Evolutionary conservation across 2,797 vertebrate genomes (phyloP).

Genomic region (Phalanger gymnotis): DNA sequence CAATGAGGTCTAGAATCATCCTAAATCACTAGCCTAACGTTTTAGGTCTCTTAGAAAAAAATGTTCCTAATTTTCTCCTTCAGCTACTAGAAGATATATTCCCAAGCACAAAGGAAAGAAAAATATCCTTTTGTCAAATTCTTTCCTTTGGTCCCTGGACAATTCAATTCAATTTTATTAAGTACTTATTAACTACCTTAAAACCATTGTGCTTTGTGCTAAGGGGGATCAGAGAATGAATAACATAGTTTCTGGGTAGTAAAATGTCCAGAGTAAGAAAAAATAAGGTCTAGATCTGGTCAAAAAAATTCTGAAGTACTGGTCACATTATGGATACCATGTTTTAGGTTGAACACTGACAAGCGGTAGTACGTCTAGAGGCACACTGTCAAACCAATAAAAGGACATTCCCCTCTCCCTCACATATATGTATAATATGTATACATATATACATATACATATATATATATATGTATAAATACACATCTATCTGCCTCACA

Average conservation of each 20-base stretch:
- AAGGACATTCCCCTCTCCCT: not conserved
- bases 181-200: not conserved
- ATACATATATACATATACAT: too few species aligned
- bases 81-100: not conserved
- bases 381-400: not conserved
- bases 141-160: not conserved
- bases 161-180: not conserved
- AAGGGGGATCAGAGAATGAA: not conserved
- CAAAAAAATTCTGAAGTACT: not conserved
- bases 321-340: not conserved
- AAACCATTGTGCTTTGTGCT: not conserved
- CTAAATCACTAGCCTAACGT: not conserved
- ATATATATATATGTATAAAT: too few species aligned
- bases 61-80: not conserved
- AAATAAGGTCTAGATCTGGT: not conserved
- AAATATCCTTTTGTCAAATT: not conserved
- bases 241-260: not conserved
- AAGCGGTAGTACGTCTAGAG: not conserved
- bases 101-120: not conserved
- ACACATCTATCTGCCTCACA: not conserved
- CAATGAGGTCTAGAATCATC: not conserved
- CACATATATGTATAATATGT: too few species aligned
- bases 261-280: not conserved
- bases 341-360: not conserved
- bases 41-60: not conserved